These are phyloP conservation scores for Malacoctenus gilli DNA, from an alignment of 2,797 vertebrate genomes.

Conservation along the genomic window DNA sequence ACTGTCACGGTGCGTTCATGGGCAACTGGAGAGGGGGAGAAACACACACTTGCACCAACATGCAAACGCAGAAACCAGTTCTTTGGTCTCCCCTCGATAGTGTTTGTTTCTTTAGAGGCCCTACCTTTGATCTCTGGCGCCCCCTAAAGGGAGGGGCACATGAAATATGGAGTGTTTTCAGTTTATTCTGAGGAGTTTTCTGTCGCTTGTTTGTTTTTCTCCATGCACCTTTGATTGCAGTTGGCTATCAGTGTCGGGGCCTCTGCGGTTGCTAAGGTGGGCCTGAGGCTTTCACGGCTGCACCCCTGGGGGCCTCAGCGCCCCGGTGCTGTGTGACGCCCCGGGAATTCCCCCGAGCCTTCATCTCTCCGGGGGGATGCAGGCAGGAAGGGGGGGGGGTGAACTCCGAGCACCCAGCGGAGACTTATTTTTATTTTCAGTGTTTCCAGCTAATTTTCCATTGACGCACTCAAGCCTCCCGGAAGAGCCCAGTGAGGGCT, in stretches of 20 bases:
- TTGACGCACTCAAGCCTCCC: not conserved
- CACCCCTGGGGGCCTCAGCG: slow-evolving; percentile 57
- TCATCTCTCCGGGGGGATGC: slow-evolving; percentile 46
- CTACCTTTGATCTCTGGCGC: too few relatives aligned
- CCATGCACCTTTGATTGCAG: slow-evolving; percentile 18
- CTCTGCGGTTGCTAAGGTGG: slow-evolving; percentile 64
- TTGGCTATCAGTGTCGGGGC: slow-evolving; percentile 60
- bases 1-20: too few relatives aligned
- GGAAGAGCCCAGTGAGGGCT: not conserved
- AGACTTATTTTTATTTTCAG: slow-evolving; percentile 1
- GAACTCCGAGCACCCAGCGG: slow-evolving; percentile 18
- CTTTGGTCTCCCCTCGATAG: too few relatives aligned
- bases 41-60: too few relatives aligned
- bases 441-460: not conserved
- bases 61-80: too few relatives aligned
- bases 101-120: too few relatives aligned
- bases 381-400: slow-evolving; percentile 24
- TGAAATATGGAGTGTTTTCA: too few relatives aligned
- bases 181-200: too few relatives aligned
- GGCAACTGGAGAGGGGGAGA: too few relatives aligned
- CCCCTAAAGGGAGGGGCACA: too few relatives aligned
- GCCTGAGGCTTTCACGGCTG: slow-evolving; percentile 51
- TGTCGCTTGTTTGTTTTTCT: too few relatives aligned
- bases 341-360: slow-evolving; percentile 65
- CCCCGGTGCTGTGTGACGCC: slow-evolving; percentile 57